A percentile compares a stretch with the other conserved stretches of the same genome.
phyloP scores from a whole-genome alignment of 2,113 vertebrate genomes.

The Arenaria interpres region DNA sequence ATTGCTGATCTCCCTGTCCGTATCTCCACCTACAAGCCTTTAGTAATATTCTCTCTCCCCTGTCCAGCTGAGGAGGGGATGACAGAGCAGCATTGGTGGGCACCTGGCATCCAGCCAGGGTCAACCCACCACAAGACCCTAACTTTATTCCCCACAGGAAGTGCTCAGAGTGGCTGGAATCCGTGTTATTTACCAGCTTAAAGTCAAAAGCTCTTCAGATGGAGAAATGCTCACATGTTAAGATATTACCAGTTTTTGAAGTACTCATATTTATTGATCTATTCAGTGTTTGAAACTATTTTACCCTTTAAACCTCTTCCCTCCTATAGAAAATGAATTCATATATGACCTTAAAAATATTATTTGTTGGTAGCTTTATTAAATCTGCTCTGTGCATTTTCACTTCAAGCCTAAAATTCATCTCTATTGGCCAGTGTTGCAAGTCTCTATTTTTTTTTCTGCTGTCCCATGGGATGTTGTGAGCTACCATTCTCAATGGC shows the following conservation, averaged over 20 bases:
- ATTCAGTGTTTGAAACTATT: slow-evolving; percentile 10
- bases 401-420: neutral
- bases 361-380: neutral
- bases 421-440: neutral
- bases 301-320: slow-evolving; percentile 27
- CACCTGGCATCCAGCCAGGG: neutral
- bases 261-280: slow-evolving; percentile 11
- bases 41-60: neutral
- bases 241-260: slow-evolving; percentile 40
- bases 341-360: neutral
- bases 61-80: neutral
- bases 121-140: neutral
- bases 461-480: neutral
- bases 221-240: neutral
- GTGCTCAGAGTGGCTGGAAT: neutral
- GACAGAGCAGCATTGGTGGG: neutral
- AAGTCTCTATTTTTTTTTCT: neutral
- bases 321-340: slow-evolving; percentile 10
- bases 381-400: neutral
- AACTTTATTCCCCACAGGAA: neutral
- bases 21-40: neutral
- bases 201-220: neutral
- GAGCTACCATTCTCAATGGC: neutral
- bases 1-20: neutral
- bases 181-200: neutral